These are phyloP conservation scores for Perognathus longimembris DNA, from an alignment of 2,113 vertebrate genomes.

Conservation along the genomic window DNA sequence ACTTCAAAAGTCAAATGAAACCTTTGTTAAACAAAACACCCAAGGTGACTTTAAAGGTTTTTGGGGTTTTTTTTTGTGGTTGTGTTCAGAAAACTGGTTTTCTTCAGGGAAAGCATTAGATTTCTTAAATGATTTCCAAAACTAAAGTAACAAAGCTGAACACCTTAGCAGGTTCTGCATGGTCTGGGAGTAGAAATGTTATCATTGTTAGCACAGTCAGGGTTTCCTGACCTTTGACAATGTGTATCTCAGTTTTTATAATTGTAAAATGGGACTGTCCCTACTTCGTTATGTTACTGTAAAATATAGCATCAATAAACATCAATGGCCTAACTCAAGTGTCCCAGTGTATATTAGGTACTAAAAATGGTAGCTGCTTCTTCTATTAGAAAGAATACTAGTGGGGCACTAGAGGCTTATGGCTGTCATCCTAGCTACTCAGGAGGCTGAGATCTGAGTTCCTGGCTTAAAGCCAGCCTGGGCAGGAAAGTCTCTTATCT, in stretches of 20 bases:
- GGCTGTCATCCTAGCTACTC: no score
- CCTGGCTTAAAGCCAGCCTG: no score
- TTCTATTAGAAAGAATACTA: background rate
- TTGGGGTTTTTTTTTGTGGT: background rate
- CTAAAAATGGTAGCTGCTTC: background rate
- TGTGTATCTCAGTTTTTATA: background rate
- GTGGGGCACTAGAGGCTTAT: no score
- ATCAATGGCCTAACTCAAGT: background rate
- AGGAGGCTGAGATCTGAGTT: no score
- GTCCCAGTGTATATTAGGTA: background rate
- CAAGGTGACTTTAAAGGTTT: conserved; percentile 1
- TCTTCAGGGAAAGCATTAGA: background rate
- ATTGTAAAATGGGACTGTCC: background rate
- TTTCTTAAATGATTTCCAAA: conserved; percentile 16
- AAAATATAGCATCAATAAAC: background rate
- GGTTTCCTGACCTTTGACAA: background rate
- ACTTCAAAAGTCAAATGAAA: background rate
- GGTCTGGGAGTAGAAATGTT: background rate
- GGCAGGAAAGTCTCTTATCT: no score
- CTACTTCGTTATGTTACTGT: background rate
- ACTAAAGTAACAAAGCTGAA: background rate
- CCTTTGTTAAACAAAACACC: background rate
- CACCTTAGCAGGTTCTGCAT: background rate
- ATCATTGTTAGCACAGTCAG: background rate
- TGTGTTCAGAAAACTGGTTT: conserved; percentile 3